These are phyloP conservation scores for Bovichtus diacanthus DNA, from an alignment of 2,797 vertebrate genomes.

Conservation along the genomic window DNA sequence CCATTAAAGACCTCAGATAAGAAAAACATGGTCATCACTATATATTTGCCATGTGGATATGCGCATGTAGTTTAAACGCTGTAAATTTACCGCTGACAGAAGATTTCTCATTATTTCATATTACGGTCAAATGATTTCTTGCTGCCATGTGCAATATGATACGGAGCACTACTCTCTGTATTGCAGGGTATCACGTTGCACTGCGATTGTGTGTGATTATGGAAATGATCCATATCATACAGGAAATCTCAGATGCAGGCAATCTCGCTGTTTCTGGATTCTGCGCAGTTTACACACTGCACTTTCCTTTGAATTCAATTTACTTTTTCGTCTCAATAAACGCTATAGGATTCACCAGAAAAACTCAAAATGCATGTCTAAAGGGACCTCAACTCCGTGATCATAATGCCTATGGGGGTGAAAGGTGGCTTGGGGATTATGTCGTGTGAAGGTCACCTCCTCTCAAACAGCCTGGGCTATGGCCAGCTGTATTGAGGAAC, in stretches of 20 bases:
- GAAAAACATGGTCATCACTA: conserved; percentile 8
- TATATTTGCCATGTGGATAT: neutral
- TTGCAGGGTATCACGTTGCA: neutral
- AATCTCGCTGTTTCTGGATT: neutral
- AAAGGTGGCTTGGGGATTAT: conserved; percentile 64
- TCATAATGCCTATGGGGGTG: conserved; percentile 50
- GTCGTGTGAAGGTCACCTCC: conserved; percentile 41
- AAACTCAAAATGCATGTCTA: neutral
- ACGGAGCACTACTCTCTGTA: neutral
- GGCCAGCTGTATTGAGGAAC: conserved; percentile 20
- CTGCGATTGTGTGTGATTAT: neutral
- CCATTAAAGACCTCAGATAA: conserved; percentile 29
- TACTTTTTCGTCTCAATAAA: neutral
- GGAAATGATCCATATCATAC: conserved; percentile 11
- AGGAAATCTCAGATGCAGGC: neutral
- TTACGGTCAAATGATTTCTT: conserved; percentile 11
- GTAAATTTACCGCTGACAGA: conserved; percentile 12
- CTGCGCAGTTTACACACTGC: neutral
- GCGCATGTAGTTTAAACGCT: conserved; percentile 5
- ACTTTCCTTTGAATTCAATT: conserved; percentile 1
- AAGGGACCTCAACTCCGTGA: neutral
- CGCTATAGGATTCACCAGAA: neutral
- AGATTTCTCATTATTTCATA: conserved; percentile 10
- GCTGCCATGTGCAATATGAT: conserved; percentile 31
- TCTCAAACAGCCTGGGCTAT: conserved; percentile 17